Evolutionary conservation across 2,113 vertebrate species (phyloP), one percentile per base, ranked within the genome.

Genomic region (Gadus chalcogrammus): DNA sequence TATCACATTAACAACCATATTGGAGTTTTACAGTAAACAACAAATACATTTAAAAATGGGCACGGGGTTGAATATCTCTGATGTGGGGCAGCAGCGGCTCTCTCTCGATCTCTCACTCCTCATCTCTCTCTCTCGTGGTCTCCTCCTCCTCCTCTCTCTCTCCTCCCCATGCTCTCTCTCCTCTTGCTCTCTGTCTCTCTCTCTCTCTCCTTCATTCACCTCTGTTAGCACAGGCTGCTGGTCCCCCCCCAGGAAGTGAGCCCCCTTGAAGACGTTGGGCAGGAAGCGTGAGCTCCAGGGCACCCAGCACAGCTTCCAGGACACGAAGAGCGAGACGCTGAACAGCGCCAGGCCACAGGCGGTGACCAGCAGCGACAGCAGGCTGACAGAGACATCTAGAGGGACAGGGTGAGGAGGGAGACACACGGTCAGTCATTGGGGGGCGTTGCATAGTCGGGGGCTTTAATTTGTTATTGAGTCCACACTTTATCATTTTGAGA

Each of bases 221-320:
- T 98, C 97, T 16, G 87, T 92, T 80, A 94, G 94, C 74, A 94
- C 95, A 22, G 93, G 90, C 70, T 95, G 82, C 70, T 90, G 94
- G 76, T 98, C 96, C 67, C 93, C 94, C 64, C 87, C 85, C 69
- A 89, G 67, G 73, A 89, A 90, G 75, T 96, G 94, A 71, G 92
- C 86, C 74, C 94, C 93, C 90, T 96, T 98, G 86, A 73, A 91
- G 63, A 93, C 87, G 73, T 94, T 93, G 0, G 93, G 91, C 71
- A 95, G 79, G 69, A 95, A 94, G 64, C 94, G 94, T 73, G 96
- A 94, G 73, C 95, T 93, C 93, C 96, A 96, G 0, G 97, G 97
- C 79, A 97, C 91, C 97, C 97, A 99, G 85, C 96, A 99, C 79
- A 99, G 90, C 87, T 99, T 99, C 96, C 96, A 99, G 84, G 97